Evolutionary conservation across 2,113 vertebrate genomes (phyloP).

Genomic region (Chascanopsetta lugubris): DNA sequence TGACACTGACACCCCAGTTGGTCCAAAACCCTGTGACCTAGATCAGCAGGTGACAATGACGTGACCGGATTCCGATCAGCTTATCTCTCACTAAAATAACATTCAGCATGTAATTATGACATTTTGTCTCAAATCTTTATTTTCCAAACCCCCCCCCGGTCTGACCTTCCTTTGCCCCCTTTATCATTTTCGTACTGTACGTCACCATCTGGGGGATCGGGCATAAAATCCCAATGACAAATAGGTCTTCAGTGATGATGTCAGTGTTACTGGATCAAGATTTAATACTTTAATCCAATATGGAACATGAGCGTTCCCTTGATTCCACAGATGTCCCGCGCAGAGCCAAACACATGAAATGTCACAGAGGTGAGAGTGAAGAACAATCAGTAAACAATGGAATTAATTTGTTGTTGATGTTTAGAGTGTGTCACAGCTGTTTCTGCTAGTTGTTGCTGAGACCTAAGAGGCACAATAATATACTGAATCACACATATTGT

Average conservation of each 20-base stretch:
- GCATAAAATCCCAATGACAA: constrained; percentile 40
- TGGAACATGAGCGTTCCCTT: constrained; percentile 46
- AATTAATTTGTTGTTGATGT: constrained; percentile 49
- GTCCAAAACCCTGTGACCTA: no score
- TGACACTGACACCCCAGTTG: no score
- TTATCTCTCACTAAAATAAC: no score
- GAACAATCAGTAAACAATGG: constrained; percentile 47
- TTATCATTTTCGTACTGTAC: background rate
- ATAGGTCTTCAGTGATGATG: constrained; percentile 50
- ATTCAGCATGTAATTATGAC: no score
- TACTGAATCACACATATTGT: no score
- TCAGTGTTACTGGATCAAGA: constrained; percentile 52
- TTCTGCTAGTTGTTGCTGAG: constrained; percentile 20
- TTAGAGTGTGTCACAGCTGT: constrained; percentile 43
- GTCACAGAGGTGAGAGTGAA: constrained; percentile 24
- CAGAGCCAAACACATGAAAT: constrained; percentile 29
- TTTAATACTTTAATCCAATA: constrained; percentile 67
- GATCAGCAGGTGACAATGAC: no score
- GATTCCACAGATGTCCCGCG: constrained; percentile 55
- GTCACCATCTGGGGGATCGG: constrained; percentile 18
- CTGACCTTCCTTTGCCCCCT: background rate
- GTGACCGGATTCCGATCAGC: no score
- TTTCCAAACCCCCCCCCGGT: background rate
- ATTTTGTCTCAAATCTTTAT: no score
- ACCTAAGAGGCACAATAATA: constrained; percentile 45